Conservation (phyloP, 2,888 invertebrate species). For the Parnassius orleans region DNA sequence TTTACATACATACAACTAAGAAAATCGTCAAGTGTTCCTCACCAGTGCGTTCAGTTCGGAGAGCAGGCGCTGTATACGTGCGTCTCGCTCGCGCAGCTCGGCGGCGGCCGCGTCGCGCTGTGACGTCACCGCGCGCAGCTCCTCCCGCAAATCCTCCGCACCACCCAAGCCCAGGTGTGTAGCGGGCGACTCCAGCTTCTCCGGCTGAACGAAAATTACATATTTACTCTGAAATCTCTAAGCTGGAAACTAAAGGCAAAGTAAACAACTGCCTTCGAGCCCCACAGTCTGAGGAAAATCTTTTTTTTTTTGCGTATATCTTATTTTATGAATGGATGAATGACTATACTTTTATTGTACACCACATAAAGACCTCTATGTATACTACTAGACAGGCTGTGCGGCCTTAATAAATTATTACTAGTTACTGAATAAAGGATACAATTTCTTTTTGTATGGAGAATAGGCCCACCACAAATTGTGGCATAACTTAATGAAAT, state of each 20-base stretch:
- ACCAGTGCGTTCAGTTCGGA: slow-evolving; percentile 85
- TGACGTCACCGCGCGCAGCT: slow-evolving; percentile 60
- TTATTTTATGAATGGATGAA: too few relatives aligned
- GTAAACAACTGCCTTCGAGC: slow-evolving; percentile 5
- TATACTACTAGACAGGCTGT: too few relatives aligned
- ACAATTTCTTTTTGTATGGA: too few relatives aligned
- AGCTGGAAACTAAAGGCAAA: background rate
- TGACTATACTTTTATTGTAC: too few relatives aligned
- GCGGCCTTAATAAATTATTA: too few relatives aligned
- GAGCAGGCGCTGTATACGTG: slow-evolving; percentile 84
- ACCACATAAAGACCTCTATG: too few relatives aligned
- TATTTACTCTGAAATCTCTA: background rate
- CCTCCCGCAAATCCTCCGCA: slow-evolving; percentile 60
- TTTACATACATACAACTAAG: too few relatives aligned
- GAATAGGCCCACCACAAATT: too few relatives aligned
- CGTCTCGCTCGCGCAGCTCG: slow-evolving; percentile 77
- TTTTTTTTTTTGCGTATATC: too few relatives aligned
- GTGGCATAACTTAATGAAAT: too few relatives aligned
- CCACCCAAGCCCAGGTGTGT: slow-evolving; percentile 34
- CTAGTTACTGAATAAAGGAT: too few relatives aligned
- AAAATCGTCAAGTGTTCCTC: slow-evolving; percentile 26
- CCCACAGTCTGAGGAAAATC: too few relatives aligned
- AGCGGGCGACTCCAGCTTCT: slow-evolving; percentile 25
- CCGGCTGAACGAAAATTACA: slow-evolving; percentile 27
- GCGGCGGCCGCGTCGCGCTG: slow-evolving; percentile 61